These are phyloP conservation scores for Coptotermes formosanus DNA, from an alignment of 1,140 invertebrate genomes.

Conservation along the genomic window DNA sequence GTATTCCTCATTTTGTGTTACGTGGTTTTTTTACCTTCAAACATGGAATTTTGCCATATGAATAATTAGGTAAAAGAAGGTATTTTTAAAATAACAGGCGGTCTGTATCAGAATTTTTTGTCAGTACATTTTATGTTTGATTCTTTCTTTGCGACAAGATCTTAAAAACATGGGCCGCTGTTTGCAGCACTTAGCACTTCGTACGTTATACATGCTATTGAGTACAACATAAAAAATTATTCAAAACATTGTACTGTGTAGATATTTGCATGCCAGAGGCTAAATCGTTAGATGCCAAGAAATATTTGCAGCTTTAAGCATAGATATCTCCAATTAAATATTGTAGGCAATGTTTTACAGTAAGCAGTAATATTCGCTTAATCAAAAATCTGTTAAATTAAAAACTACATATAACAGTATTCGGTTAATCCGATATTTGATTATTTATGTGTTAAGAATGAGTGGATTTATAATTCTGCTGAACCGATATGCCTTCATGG, in stretches of 20 bases:
- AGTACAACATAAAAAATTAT: neutral
- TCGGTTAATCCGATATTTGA: too few species aligned
- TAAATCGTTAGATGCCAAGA: neutral
- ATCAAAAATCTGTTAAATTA: too few species aligned
- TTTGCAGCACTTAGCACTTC: neutral
- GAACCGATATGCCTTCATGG: too few species aligned
- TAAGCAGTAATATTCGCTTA: too few species aligned
- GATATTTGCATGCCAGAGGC: neutral
- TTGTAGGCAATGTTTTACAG: too few species aligned
- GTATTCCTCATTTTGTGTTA: neutral
- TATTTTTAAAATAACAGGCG: neutral
- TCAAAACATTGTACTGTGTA: neutral
- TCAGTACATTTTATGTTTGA: neutral
- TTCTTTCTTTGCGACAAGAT: neutral
- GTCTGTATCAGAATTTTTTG: neutral
- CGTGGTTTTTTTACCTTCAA: neutral
- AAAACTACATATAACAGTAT: too few species aligned
- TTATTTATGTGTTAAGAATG: too few species aligned
- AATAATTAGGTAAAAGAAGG: neutral
- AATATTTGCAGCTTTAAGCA: too few species aligned
- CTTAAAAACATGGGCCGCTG: neutral
- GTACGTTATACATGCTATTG: neutral
- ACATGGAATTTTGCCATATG: neutral
- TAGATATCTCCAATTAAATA: too few species aligned
- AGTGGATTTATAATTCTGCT: too few species aligned